Evolutionary conservation across 2,113 vertebrate species (phyloP).

Genomic region (Paraplagusia blochii): DNA sequence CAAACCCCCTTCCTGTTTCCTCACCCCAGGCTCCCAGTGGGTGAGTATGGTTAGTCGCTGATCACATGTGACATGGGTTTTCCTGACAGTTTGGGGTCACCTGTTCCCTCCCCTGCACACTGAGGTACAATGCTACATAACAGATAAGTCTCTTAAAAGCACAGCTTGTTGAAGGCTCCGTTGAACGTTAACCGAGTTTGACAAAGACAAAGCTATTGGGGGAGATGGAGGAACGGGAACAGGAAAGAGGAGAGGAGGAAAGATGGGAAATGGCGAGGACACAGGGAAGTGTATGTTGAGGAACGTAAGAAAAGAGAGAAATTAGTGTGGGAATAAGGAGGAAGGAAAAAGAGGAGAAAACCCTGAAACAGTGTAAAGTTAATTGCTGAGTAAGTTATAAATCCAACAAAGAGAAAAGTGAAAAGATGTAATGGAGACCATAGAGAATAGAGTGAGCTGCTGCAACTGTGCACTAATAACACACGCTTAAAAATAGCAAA

Average conservation of each 20-base stretch:
- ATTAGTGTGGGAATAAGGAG: neutral
- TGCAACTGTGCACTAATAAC: no score
- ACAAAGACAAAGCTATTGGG: constrained; percentile 14
- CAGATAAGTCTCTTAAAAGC: constrained; percentile 16
- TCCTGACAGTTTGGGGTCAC: constrained; percentile 53
- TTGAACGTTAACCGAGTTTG: constrained; percentile 18
- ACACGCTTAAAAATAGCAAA: no score
- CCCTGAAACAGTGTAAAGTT: neutral
- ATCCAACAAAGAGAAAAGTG: neutral
- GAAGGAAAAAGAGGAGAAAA: neutral
- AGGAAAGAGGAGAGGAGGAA: neutral
- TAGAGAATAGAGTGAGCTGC: no score
- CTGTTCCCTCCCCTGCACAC: constrained; percentile 5
- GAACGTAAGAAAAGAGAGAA: neutral
- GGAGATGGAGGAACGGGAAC: neutral
- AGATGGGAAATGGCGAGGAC: neutral
- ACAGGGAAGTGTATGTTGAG: neutral
- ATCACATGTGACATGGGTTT: constrained; percentile 40
- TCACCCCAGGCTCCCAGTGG: constrained; percentile 10
- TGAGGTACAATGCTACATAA: constrained; percentile 9
- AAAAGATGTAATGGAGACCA: no score
- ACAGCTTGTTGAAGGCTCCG: constrained; percentile 13
- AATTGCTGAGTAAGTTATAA: neutral
- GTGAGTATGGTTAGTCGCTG: constrained; percentile 36
- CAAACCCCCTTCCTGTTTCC: constrained; percentile 5